Percentiles rank a stretch among this genome's conserved stretches.
phyloP scores from a whole-genome alignment of 2,113 vertebrate species.

The Motacilla alba region DNA sequence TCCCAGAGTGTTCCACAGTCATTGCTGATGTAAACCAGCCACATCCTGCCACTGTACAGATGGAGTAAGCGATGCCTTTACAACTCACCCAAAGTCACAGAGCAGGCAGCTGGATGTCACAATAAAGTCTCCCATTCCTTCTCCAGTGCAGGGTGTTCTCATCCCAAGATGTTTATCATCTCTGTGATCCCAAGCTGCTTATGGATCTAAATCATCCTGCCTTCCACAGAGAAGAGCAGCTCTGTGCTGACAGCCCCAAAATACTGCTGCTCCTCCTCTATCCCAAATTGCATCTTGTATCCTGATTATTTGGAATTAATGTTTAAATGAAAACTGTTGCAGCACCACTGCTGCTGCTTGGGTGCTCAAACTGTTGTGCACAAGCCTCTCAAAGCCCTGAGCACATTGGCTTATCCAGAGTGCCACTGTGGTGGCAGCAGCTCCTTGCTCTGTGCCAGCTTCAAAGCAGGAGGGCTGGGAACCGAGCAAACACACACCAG shows the following conservation, averaged over 20 bases:
- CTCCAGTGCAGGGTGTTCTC: not conserved
- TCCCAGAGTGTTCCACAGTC: not conserved
- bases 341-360: not conserved
- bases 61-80: not conserved
- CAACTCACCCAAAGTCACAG: not conserved
- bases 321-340: not conserved
- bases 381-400: not conserved
- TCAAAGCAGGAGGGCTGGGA: not conserved
- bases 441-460: not conserved
- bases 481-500: fast-evolving
- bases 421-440: not conserved
- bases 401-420: not conserved
- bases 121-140: not conserved
- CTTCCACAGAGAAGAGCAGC: not conserved
- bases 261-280: not conserved
- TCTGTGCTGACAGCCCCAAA: not conserved
- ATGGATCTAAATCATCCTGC: not conserved
- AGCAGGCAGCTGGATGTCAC: not conserved
- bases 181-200: not conserved
- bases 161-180: not conserved
- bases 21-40: not conserved
- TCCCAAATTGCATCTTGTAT: not conserved
- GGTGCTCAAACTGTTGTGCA: not conserved
- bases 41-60: not conserved
- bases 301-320: not conserved